phyloP scores from a whole-genome alignment of 2,888 invertebrate genomes.

The Caenorhabditis afra region DNA sequence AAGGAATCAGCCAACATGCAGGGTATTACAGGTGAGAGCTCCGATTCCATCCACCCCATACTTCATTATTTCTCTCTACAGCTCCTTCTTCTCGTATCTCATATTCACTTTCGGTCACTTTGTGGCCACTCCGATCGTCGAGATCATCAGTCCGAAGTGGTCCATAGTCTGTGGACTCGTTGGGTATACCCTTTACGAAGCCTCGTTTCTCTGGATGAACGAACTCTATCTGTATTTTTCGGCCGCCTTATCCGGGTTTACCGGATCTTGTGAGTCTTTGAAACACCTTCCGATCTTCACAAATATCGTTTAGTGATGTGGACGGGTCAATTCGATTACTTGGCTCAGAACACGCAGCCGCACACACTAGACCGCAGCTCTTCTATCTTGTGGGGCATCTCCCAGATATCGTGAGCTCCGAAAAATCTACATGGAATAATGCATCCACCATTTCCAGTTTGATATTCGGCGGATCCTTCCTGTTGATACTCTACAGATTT shows the following conservation, averaged over 20 bases:
- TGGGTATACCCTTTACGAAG: constrained; percentile 51
- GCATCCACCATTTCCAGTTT: constrained; percentile 18
- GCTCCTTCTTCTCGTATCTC: constrained; percentile 42
- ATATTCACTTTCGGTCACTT: constrained; percentile 60
- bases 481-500: constrained; percentile 45
- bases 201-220: constrained; percentile 49
- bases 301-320: constrained; percentile 36
- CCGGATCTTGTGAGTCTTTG: constrained; percentile 41
- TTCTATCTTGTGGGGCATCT: constrained; percentile 47
- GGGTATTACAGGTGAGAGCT: constrained; percentile 43
- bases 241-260: constrained; percentile 45
- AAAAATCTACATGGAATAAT: not conserved
- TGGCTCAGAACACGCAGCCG: constrained; percentile 48
- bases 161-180: constrained; percentile 51
- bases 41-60: too few relatives aligned
- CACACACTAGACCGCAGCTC: constrained; percentile 54
- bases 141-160: constrained; percentile 60
- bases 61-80: not conserved
- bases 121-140: constrained; percentile 58
- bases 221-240: constrained; percentile 50
- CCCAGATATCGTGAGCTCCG: constrained; percentile 43
- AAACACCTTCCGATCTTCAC: not conserved
- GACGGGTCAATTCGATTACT: constrained; percentile 59
- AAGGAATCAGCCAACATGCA: constrained; percentile 53
- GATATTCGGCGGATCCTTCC: constrained; percentile 48